Conservation (phyloP, 2,888 invertebrate species). For the Creontiades dilutus region DNA sequence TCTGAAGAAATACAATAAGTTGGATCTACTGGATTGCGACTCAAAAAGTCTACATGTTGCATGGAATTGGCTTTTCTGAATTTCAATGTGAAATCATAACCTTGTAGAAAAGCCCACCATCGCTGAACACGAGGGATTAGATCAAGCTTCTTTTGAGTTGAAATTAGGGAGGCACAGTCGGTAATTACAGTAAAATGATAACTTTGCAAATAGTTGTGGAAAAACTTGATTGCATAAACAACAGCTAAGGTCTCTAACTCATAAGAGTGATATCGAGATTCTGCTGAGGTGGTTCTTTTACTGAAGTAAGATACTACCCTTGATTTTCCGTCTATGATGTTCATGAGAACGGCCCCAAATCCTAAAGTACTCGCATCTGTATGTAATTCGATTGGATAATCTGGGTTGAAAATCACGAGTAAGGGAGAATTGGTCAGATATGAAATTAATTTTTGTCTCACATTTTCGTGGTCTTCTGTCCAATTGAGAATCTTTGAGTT, state of each 20-base stretch:
- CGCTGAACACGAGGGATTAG: conserved; percentile 76
- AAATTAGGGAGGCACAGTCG: conserved; percentile 77
- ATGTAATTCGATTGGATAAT: conserved; percentile 35
- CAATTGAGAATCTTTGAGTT: background rate
- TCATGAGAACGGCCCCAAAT: conserved; percentile 14
- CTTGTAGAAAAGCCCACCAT: conserved; percentile 77
- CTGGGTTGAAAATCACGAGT: conserved; percentile 50
- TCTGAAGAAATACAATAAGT: too few relatives aligned
- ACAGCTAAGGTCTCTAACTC: conserved; percentile 62
- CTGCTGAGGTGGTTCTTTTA: conserved; percentile 5
- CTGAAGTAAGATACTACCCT: conserved; percentile 60
- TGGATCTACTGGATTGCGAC: conserved; percentile 74
- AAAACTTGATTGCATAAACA: conserved; percentile 34
- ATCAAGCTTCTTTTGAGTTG: conserved; percentile 76
- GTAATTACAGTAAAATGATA: conserved; percentile 74
- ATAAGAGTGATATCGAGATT: conserved; percentile 57
- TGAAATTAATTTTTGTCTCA: conserved; percentile 22
- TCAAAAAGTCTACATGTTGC: conserved; percentile 77
- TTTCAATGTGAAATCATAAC: conserved; percentile 75
- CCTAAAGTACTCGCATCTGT: conserved; percentile 35
- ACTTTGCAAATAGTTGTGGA: conserved; percentile 30
- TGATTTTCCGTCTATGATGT: conserved; percentile 35
- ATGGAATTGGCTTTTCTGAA: conserved; percentile 76
- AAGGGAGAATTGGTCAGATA: conserved; percentile 38
- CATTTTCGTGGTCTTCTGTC: background rate